Base-by-base conservation (phyloP, 2,888 invertebrate species). In the Cryptus viduatorius region DNA sequence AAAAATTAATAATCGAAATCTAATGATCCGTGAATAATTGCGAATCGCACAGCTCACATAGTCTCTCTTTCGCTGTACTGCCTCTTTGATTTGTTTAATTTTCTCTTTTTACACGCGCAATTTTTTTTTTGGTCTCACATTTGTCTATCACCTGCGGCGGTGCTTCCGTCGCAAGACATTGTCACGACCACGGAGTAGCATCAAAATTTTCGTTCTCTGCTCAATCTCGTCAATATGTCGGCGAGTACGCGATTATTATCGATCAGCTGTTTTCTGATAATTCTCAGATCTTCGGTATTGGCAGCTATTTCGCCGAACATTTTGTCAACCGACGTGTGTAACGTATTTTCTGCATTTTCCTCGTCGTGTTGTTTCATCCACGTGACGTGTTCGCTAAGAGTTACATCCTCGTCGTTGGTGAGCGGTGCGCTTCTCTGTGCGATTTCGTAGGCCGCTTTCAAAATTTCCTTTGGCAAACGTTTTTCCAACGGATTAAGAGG, bases 401-500 rank as follows among this genome's bases (percentile, higher is more conserved):
- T 77, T 31, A 86, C 88, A 12, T 91, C 89, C 7, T 92, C 92
- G 50, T 89, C 88, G 69, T 87, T 90, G 16, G 87, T 80, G 7
- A 90, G 79, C 3, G 90, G 90, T 14, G 88, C 89, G 37, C 92
- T 93, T 56, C 90, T 92, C 82, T 94, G 93, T 0, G 94, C 94
- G n/a, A 94, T 92, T 81, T 94, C 94, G 59, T 94, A 94, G 14
- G 94, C 94, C 0, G 93, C 93, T 71, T 92, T 92, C 73, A 94
- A 87, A 50, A 94, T 94, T 79, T 94, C 93, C 79, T 92, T 93
- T 0, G 94, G 94, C 64, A 94, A 86, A 69, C 94, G 90, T 80
- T 94, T 94, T 78, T 94, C 94, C 69, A 94, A 86, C 0, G 94
- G 94, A 90, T 94, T 94, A 4, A 94, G 87, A 0, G 94, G 94